phyloP scores from a whole-genome alignment of 2,113 vertebrate genomes.

The Epinephelus moara region DNA sequence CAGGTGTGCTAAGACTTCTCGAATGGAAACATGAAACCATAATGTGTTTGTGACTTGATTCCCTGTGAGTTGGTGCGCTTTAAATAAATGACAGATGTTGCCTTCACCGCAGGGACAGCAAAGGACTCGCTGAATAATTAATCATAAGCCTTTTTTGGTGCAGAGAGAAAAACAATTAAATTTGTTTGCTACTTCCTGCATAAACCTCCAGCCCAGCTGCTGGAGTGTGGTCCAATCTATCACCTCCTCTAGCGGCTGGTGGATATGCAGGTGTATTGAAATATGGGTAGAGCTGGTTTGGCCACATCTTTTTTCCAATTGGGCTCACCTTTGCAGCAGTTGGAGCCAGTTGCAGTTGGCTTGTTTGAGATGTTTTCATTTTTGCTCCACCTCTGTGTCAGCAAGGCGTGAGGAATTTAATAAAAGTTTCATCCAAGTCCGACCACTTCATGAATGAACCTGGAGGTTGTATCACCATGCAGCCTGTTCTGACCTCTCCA shows the following conservation, averaged over 20 bases:
- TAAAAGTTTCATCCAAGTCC: not conserved
- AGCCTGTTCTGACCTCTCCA: slow-evolving; percentile 23
- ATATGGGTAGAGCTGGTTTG: slow-evolving; percentile 57
- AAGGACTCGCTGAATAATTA: slow-evolving; percentile 78
- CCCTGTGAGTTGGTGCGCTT: slow-evolving; percentile 62
- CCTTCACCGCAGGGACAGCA: slow-evolving; percentile 63
- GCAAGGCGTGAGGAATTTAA: not conserved
- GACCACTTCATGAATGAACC: slow-evolving; percentile 1
- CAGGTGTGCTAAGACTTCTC: slow-evolving; percentile 60
- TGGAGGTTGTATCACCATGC: slow-evolving; percentile 12
- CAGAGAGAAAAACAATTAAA: slow-evolving; percentile 68
- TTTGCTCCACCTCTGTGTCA: not conserved
- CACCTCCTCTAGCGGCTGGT: slow-evolving; percentile 43
- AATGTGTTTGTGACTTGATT: slow-evolving; percentile 70
- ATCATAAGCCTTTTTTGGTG: slow-evolving; percentile 72
- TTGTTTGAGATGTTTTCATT: slow-evolving; percentile 9
- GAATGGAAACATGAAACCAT: slow-evolving; percentile 64
- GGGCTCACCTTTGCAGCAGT: slow-evolving; percentile 44
- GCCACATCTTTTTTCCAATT: not conserved
- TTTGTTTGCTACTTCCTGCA: slow-evolving; percentile 67
- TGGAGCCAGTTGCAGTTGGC: not conserved
- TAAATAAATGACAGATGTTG: slow-evolving; percentile 82
- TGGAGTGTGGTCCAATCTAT: slow-evolving; percentile 65
- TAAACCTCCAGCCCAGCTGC: slow-evolving; percentile 70
- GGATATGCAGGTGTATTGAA: slow-evolving; percentile 57